Conservation (phyloP, 1,140 invertebrate species). For the Drosophila nikananu region DNA sequence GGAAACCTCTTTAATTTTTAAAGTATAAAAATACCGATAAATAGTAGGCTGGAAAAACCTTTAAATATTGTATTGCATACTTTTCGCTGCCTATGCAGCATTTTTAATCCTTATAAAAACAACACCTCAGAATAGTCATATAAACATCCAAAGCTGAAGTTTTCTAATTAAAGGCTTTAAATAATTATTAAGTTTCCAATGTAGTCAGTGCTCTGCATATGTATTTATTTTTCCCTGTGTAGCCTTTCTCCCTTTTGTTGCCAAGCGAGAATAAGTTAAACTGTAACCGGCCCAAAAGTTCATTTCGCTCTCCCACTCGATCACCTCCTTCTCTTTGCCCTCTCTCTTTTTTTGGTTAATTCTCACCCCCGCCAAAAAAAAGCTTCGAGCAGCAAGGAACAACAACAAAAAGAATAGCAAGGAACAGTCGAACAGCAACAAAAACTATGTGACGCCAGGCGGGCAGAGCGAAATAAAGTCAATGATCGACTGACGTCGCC, state of each 20-base stretch:
- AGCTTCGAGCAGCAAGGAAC: slow-evolving; percentile 5
- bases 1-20: no score
- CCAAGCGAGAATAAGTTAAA: slow-evolving; percentile 48
- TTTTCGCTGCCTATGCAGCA: not conserved
- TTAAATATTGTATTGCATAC: slow-evolving; percentile 6
- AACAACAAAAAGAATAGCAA: slow-evolving; percentile 36
- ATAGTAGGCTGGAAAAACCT: not conserved
- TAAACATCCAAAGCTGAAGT: not conserved
- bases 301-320: slow-evolving; percentile 9
- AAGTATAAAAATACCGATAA: not conserved
- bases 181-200: not conserved
- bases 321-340: not conserved
- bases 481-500: slow-evolving; percentile 65
- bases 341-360: slow-evolving; percentile 5
- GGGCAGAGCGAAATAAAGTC: slow-evolving; percentile 62
- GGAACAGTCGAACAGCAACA: slow-evolving; percentile 18
- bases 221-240: slow-evolving; percentile 7
- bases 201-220: not conserved
- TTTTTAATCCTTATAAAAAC: not conserved
- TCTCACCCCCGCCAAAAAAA: slow-evolving; percentile 32
- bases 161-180: not conserved
- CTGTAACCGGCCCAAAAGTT: slow-evolving; percentile 34
- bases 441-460: slow-evolving; percentile 43
- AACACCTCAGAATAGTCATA: not conserved
- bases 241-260: slow-evolving; percentile 38